Evolutionary conservation across 2,113 vertebrate species (phyloP), one percentile per base, ranked within the genome.

Genomic region (Physeter macrocephalus): DNA sequence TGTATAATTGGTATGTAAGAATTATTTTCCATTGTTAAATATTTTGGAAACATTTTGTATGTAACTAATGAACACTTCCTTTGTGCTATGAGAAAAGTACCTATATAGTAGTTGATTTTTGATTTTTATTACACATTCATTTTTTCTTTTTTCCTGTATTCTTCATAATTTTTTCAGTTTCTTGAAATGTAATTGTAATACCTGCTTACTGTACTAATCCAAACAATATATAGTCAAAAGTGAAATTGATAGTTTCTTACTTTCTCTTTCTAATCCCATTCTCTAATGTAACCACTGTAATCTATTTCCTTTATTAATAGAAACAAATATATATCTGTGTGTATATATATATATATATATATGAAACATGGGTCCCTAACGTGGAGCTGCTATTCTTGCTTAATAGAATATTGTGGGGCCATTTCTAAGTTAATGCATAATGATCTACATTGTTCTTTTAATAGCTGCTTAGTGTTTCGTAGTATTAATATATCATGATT

Each of bases 1-100:
- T 74, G 61, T 52, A 25, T 86, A 74, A 64, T 89, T 90, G 95
- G 13, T 49, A 57, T 29, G 31, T 49, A 97, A 72, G 25, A 92
- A 87, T 83, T 82, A 86, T 49, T 62, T 94, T 95, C 14, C 11
- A 39, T 87, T 62, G 78, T 61, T 78, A 85, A 61, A 54, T 43
- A 78, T 90, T 96, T 92, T 92, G 59, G 77, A 78, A 88, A 39
- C 14, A 46, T 89, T 90, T 96, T 1, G n/a, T 61, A 72, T 41
- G 6, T 46, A 95, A 80, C 29, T 57, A 49, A 54, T 85, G 31
- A 80, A 62, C 20, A 61, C 3, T 82, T 54, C 62, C 61, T 71
- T 80, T 41, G 31, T 46, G 29, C 15, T n/a, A 27, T 77, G 52
- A 93, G 59, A 61, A 88, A 88, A 61, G 14, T 66, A 61, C 67